Conservation (phyloP, 2,113 vertebrate species). For the Aphyosemion australe region DNA sequence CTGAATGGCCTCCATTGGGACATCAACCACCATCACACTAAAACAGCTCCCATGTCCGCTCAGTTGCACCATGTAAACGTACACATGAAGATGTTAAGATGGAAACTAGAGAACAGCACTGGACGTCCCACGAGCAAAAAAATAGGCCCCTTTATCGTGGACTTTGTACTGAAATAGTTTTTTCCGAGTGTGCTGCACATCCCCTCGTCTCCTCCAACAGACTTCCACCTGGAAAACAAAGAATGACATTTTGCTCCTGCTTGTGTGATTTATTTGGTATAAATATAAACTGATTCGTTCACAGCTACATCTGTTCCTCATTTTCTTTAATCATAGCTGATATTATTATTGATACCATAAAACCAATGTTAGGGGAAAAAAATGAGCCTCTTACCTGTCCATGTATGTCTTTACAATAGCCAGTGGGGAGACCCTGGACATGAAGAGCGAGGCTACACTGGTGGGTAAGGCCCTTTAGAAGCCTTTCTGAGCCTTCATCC, state of each 20-base stretch:
- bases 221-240: conserved; percentile 83
- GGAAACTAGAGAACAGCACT: conserved; percentile 85
- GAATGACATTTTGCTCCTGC: background rate
- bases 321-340: too few species aligned
- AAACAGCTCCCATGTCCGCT: background rate
- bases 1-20: background rate
- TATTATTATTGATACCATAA: too few species aligned
- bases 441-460: conserved; percentile 86
- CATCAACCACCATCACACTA: background rate
- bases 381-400: conserved; percentile 83
- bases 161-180: conserved; percentile 92
- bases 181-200: conserved; percentile 35
- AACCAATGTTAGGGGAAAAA: too few species aligned
- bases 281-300: too few species aligned
- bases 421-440: conserved; percentile 87
- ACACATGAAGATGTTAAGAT: background rate
- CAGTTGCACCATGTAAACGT: background rate
- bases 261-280: background rate
- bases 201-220: conserved; percentile 69
- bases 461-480: conserved; percentile 85
- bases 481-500: conserved; percentile 74
- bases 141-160: conserved; percentile 88
- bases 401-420: conserved; percentile 93
- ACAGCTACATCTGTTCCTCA: too few species aligned
- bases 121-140: conserved; percentile 90